Conservation (phyloP, 2,888 invertebrate genomes). For the Clistopyga incitator region DNA sequence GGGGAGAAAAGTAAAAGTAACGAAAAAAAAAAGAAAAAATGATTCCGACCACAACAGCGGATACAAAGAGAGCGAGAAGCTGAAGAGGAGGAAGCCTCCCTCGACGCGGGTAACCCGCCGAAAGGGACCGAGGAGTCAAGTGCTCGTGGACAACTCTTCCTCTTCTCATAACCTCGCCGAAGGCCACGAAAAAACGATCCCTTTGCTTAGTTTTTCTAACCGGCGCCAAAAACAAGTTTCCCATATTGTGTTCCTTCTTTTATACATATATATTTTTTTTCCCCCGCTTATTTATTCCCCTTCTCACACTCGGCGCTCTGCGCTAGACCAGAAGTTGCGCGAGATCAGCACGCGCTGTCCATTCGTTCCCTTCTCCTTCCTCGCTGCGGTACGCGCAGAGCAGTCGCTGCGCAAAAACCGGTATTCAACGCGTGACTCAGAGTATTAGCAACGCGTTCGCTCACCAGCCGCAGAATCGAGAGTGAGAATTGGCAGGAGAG, state of each 20-base stretch:
- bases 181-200: constrained; percentile 26
- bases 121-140: constrained; percentile 10
- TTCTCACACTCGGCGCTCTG: constrained; percentile 10
- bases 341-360: constrained; percentile 62
- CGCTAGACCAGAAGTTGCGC: constrained; percentile 47
- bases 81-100: not conserved
- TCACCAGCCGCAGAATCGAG: constrained; percentile 37
- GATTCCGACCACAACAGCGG: constrained; percentile 71
- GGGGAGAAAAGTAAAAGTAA: not conserved
- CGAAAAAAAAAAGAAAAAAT: not conserved
- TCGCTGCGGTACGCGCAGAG: constrained; percentile 8
- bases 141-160: constrained; percentile 24
- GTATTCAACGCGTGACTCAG: constrained; percentile 63
- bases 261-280: too few relatives aligned
- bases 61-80: constrained; percentile 31
- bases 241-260: constrained; percentile 43
- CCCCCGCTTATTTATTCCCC: not conserved
- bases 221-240: constrained; percentile 67
- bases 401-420: constrained; percentile 52
- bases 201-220: constrained; percentile 58
- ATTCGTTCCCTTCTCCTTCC: constrained; percentile 37
- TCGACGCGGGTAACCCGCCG: not conserved
- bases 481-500: constrained; percentile 45
- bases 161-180: not conserved
- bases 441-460: constrained; percentile 38